These are phyloP conservation scores for Drosophila mercatorum DNA, from an alignment of 2,888 invertebrate genomes.

Conservation along the genomic window DNA sequence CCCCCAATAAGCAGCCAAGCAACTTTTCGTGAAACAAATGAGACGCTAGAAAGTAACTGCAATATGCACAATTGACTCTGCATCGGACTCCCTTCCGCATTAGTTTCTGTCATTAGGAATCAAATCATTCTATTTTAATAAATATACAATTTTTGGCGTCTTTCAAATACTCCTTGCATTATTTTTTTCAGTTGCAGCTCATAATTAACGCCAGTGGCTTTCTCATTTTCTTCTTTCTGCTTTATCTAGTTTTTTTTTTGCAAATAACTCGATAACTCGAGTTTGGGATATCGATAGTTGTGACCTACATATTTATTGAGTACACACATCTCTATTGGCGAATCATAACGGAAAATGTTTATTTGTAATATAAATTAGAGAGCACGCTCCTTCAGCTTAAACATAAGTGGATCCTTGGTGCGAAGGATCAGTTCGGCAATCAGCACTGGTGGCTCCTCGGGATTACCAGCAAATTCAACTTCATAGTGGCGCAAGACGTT, in stretches of 20 bases:
- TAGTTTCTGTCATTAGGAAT: neutral
- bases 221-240: no score
- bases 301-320: neutral
- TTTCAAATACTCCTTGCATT: neutral
- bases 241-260: neutral
- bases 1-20: no score
- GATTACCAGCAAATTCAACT: slow-evolving; percentile 72
- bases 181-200: neutral
- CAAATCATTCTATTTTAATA: neutral
- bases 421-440: slow-evolving; percentile 82
- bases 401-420: slow-evolving; percentile 83
- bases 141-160: neutral
- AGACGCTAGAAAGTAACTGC: neutral
- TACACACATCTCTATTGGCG: neutral
- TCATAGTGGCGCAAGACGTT: slow-evolving; percentile 82
- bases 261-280: neutral
- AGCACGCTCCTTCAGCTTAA: slow-evolving; percentile 76
- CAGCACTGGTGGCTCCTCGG: slow-evolving; percentile 71
- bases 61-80: neutral
- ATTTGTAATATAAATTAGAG: slow-evolving; percentile 44
- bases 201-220: neutral
- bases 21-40: no score
- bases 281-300: neutral
- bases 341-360: slow-evolving; percentile 1
- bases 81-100: neutral